Evolutionary conservation across 2,797 vertebrate species (phyloP).

Genomic region (Lindbergichthys nudifrons): DNA sequence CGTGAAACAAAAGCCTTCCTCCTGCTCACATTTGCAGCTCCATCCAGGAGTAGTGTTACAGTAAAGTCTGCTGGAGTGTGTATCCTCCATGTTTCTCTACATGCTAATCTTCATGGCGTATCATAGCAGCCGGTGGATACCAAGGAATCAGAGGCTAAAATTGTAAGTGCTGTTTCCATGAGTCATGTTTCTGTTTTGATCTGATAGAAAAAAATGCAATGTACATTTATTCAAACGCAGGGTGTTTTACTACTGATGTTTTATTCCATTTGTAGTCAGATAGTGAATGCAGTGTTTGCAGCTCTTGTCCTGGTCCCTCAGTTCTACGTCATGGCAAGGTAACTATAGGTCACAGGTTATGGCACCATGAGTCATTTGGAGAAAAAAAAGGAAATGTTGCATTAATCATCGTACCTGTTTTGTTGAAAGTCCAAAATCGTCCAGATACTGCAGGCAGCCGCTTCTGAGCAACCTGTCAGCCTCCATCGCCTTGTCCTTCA

Average conservation of each 20-base stretch:
- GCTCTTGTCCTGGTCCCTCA: slow-evolving; percentile 79
- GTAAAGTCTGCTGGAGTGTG: slow-evolving; percentile 10
- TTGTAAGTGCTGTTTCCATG: slow-evolving; percentile 74
- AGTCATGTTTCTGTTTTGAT: not conserved
- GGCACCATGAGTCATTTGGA: slow-evolving; percentile 14
- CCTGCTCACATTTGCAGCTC: slow-evolving; percentile 12
- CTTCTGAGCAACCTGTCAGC: slow-evolving; percentile 86
- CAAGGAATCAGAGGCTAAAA: slow-evolving; percentile 76
- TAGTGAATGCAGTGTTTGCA: slow-evolving; percentile 79
- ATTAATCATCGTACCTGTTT: slow-evolving; percentile 21
- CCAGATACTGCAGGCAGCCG: slow-evolving; percentile 86
- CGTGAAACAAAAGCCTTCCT: slow-evolving; percentile 62
- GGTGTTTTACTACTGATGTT: not conserved
- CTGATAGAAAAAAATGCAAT: not conserved
- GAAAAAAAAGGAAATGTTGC: not conserved
- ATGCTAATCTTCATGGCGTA: slow-evolving; percentile 80
- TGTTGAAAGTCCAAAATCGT: slow-evolving; percentile 83
- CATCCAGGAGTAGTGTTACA: slow-evolving; percentile 8
- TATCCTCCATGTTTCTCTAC: slow-evolving; percentile 81
- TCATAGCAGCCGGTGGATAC: slow-evolving; percentile 83
- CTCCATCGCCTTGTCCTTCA: slow-evolving; percentile 82
- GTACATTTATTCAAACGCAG: not conserved
- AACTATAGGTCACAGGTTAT: slow-evolving; percentile 21
- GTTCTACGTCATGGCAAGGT: slow-evolving; percentile 83
- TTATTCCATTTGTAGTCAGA: slow-evolving; percentile 73